phyloP scores from a whole-genome alignment of 23 tunicate genomes.

The Styela clava region DNA sequence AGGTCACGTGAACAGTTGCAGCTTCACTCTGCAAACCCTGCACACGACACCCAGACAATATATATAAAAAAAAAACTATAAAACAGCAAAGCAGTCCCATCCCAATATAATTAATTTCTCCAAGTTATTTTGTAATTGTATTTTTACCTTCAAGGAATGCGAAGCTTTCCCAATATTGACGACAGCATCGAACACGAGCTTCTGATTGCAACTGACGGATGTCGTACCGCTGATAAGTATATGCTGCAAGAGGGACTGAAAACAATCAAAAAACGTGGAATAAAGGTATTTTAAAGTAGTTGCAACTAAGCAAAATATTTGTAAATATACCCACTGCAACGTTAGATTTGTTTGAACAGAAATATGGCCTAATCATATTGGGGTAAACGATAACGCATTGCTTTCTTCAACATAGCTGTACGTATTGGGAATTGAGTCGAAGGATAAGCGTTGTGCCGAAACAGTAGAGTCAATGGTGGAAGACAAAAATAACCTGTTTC shows the following conservation, averaged over 20 bases:
- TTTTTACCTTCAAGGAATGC: conserved; percentile 52
- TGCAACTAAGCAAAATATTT: too few species aligned
- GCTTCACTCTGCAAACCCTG: too few species aligned
- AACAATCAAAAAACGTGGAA: conserved; percentile 70
- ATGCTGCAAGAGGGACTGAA: conserved; percentile 46
- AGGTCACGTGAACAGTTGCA: too few species aligned
- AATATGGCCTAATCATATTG: too few species aligned
- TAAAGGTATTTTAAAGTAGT: conserved; percentile 66
- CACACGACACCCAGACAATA: too few species aligned
- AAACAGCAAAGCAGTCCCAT: too few species aligned
- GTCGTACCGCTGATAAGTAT: conserved; percentile 66
- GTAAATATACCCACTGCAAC: too few species aligned
- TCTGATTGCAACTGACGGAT: conserved; percentile 86
- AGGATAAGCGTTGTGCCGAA: conserved; percentile 68
- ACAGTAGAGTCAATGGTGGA: conserved; percentile 69
- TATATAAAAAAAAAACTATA: too few species aligned
- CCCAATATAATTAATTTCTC: too few species aligned
- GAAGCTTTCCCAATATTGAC: conserved; percentile 77
- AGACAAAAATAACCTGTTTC: conserved; percentile 57
- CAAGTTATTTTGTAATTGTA: too few species aligned
- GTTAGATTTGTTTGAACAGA: too few species aligned
- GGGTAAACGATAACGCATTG: not conserved
- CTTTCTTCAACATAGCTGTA: conserved; percentile 37
- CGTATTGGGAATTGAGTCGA: conserved; percentile 68
- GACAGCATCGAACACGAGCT: conserved; percentile 83